Base-by-base conservation (phyloP, 2,888 invertebrate genomes). In the Tridacna gigas region DNA sequence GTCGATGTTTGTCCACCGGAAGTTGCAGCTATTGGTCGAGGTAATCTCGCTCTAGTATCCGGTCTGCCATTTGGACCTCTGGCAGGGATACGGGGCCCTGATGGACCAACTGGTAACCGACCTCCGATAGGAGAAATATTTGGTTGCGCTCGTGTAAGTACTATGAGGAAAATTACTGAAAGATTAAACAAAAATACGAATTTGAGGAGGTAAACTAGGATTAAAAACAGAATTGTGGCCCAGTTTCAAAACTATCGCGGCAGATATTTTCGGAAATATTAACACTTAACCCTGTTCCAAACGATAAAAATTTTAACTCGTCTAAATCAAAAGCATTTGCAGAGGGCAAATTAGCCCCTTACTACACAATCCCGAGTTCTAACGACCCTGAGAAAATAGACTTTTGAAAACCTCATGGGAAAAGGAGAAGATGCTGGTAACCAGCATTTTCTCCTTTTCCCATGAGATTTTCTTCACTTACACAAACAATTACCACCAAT, bases 101-200 rank as follows among this genome's bases (percentile, higher is more conserved):
- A 13, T 12, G 51, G 69, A 15, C 48, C 69, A n/a, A 45, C 47
- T 22, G 73, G 73, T 18, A 56, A 22, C 15, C 60, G 74, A 28
- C 56, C 51, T 28, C 45, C 47, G 12, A 7, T n/a, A 2, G 60
- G 60, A n/a, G 63, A 63, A 13, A 56, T 51, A 2, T 74, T 37
- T 13, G 78, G 77, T 26, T 77, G 77, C 13, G 66, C 77, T 51
- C 25, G 26, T 26, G 66, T 28, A 20, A 77, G 22, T 12, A 22
- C 5, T 20, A 28, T 7, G 15, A 66, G 25, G 48, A 26, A 47
- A 22, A 63, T 61, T 65, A 65, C 76, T 76, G 76, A 22, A 63
- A 75, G 37, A 56, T 56, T 56, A 5, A 20, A 56, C 20, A 56
- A 20, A 20, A 56, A 20, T 51, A 13, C 11, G 11, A n/a, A n/a